Conservation (phyloP, 2,888 invertebrate genomes). For the Hymenopus coronatus region DNA sequence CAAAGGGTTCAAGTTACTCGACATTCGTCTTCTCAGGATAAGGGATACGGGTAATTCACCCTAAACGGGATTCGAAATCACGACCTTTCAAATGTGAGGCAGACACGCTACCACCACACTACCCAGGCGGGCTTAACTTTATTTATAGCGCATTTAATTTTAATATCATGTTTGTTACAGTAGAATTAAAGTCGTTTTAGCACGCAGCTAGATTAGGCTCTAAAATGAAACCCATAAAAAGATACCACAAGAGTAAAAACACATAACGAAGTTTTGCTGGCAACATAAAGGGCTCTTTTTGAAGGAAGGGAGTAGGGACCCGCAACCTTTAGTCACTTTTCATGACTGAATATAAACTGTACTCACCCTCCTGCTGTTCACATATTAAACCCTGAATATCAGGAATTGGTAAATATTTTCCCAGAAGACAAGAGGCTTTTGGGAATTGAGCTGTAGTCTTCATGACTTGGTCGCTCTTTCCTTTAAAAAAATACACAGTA, state of each 20-base stretch:
- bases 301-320: background rate
- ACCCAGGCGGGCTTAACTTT: no score
- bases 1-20: no score
- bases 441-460: background rate
- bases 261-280: background rate
- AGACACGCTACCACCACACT: no score
- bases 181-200: background rate
- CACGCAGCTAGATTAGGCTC: background rate
- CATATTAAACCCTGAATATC: background rate
- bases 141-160: no score
- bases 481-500: conserved; percentile 1
- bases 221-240: background rate
- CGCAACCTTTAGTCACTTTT: conserved; percentile 1
- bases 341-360: background rate
- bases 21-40: no score
- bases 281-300: background rate
- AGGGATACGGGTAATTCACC: no score
- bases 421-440: background rate
- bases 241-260: background rate
- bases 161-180: no score
- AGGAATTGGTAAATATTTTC: background rate
- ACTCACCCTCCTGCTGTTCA: background rate
- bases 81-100: no score
- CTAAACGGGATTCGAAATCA: no score
- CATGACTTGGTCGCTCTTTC: background rate